Base-by-base conservation (phyloP, 2,888 invertebrate species). In the Congeria kusceri region DNA sequence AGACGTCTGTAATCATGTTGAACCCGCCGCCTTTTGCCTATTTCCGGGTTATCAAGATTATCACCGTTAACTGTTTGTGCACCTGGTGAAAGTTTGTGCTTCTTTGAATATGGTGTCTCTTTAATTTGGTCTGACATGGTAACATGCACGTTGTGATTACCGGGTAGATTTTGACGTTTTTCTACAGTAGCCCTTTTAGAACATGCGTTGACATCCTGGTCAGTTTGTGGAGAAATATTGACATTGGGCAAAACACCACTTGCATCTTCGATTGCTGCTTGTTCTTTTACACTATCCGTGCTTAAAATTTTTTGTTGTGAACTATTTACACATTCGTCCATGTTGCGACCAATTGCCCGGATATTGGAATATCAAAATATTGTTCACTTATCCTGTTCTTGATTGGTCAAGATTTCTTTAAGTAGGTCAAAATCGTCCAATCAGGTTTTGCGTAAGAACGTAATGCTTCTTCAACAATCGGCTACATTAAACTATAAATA, bases 1-100 rank as follows among this genome's bases (percentile, higher is more conserved):
- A 93, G 82, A 15, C 92, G 85, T 49, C 92, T 85, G 83, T 93
- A 93, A 73, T 93, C 91, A 80, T 92, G 93, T n/a, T 91, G 91
- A 32, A 92, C 88, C 29, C 93, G 82, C 53, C 84, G 81, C 15
- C 93, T 71, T 85, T 92, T 93, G 9, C 90, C 86, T 27, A 87
- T 86, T 29, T 92, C 92, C 18, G 91, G 90, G 65, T 90, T 91
- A 25, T 83, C 74, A 69, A 86, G 86, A 18, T 85, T 78, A 64
- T 90, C 87, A 13, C 67, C 47, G 47, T 74, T 23, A 49, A 32
- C 53, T 27, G 78, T 56, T 11, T 76, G 68, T 28, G 74, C 77
- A 53, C 77, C 74, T 23, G 84, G 80, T 18, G 80, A 74, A 18
- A 89, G 73, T 73, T 83, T 87, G 3, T 80, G 87, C 58, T 85